Evolutionary conservation across 2,888 invertebrate species (phyloP).

Genomic region (Pterobdella sp.): DNA sequence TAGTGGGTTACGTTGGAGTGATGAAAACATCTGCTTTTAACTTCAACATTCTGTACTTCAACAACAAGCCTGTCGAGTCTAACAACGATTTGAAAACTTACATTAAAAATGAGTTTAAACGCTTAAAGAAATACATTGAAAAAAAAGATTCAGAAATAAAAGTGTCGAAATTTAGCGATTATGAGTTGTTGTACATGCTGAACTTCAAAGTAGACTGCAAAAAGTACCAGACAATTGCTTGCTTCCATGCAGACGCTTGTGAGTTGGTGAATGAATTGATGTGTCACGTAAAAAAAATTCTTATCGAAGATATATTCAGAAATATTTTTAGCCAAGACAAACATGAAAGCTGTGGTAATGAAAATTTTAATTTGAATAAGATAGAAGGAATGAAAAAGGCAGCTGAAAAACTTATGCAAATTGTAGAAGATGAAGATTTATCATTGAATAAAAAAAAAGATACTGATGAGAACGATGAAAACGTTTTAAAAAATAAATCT

Average conservation of each 20-base stretch:
- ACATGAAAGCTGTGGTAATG: background rate
- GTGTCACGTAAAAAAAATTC: background rate
- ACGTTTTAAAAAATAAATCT: too few relatives aligned
- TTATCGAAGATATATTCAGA: background rate
- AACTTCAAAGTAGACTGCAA: constrained; percentile 2
- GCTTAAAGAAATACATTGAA: background rate
- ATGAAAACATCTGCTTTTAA: background rate
- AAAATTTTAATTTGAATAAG: background rate
- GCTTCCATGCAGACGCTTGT: background rate
- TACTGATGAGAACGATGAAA: too few relatives aligned
- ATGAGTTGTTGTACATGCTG: background rate
- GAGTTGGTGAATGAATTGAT: background rate
- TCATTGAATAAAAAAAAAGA: background rate
- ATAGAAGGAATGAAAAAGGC: background rate
- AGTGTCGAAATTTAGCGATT: background rate
- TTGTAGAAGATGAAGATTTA: background rate
- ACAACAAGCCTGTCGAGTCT: constrained; percentile 10
- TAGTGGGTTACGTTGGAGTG: constrained; percentile 13
- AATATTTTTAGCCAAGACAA: background rate
- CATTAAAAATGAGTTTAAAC: constrained; percentile 5
- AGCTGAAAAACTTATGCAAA: background rate
- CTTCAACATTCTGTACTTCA: constrained; percentile 17
- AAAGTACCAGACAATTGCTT: background rate
- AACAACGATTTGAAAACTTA: background rate
- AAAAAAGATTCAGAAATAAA: too few relatives aligned